Conservation (phyloP, 2,797 vertebrate genomes). For the Smutsia temminckii region DNA sequence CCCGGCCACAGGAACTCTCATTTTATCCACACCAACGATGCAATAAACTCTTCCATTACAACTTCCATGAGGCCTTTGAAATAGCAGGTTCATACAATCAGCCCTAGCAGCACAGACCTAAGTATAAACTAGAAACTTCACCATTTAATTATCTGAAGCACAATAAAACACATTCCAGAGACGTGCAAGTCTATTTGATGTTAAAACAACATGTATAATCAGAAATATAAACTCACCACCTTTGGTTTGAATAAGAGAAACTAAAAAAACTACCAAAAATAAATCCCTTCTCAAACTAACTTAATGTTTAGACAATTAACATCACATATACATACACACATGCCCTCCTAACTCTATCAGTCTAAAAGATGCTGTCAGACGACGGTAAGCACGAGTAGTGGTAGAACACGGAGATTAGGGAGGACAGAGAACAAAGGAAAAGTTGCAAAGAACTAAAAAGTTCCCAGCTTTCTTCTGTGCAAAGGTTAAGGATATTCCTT, state of each 20-base stretch:
- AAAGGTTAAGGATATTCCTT: constrained; percentile 1
- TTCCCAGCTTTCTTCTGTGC: constrained; percentile 14
- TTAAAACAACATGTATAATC: background rate
- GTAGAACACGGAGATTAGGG: background rate
- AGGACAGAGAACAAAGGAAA: background rate
- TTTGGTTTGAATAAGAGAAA: background rate
- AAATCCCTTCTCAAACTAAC: background rate
- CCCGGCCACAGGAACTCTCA: too few species aligned
- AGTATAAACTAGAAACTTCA: background rate
- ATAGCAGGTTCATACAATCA: background rate
- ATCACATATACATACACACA: background rate
- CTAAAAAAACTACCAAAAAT: background rate
- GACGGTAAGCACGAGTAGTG: rapidly evolving
- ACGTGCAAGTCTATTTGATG: background rate
- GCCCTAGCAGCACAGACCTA: background rate
- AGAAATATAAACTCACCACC: constrained; percentile 23
- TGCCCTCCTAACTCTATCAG: background rate
- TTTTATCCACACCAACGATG: too few species aligned
- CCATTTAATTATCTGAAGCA: background rate
- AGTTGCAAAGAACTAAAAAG: background rate
- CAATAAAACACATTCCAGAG: background rate
- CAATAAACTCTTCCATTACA: background rate
- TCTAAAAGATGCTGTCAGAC: background rate
- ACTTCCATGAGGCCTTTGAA: background rate
- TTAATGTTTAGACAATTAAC: background rate